A percentile compares a stretch with the other conserved stretches of the same genome.
Evolutionary conservation across 2,888 invertebrate species (phyloP).

Genomic region (Cosmorhoe ocellata): DNA sequence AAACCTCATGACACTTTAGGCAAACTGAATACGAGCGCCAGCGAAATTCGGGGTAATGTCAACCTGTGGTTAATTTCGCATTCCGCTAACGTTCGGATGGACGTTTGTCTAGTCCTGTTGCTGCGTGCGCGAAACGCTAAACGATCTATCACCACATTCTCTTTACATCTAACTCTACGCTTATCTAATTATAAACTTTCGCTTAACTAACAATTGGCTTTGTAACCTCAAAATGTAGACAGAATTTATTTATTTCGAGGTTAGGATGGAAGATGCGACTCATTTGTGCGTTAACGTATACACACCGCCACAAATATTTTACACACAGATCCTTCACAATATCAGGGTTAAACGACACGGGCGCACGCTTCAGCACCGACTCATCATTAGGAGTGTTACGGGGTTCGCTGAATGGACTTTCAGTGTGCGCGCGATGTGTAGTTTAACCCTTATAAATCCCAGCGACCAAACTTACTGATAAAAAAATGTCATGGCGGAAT

Average conservation of each 20-base stretch:
- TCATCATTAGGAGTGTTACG: not conserved
- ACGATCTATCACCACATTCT: slow-evolving; percentile 58
- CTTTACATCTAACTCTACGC: slow-evolving; percentile 66
- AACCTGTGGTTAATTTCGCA: not conserved
- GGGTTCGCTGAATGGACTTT: too few relatives aligned
- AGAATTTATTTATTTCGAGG: slow-evolving; percentile 51
- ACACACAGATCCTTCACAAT: slow-evolving; percentile 37
- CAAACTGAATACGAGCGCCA: not conserved
- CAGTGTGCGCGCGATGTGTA: not conserved
- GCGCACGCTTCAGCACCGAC: not conserved
- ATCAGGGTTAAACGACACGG: not conserved
- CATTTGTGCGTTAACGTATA: slow-evolving; percentile 59
- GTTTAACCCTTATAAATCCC: slow-evolving; percentile 24
- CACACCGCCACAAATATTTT: slow-evolving; percentile 43
- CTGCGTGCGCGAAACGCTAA: slow-evolving; percentile 53
- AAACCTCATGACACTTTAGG: slow-evolving; percentile 14
- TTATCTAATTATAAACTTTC: slow-evolving; percentile 70
- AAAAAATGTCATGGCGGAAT: slow-evolving; percentile 26
- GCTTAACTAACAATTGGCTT: slow-evolving; percentile 77
- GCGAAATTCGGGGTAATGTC: too few relatives aligned
- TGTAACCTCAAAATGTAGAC: slow-evolving; percentile 57
- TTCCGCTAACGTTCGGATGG: not conserved
- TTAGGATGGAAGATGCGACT: slow-evolving; percentile 43
- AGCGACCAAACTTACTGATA: slow-evolving; percentile 4
- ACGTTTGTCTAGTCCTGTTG: slow-evolving; percentile 37